A percentile compares a stretch with the other conserved stretches of the same genome.
phyloP scores from a whole-genome alignment of 2,113 vertebrate genomes.

The Pongo pygmaeus region DNA sequence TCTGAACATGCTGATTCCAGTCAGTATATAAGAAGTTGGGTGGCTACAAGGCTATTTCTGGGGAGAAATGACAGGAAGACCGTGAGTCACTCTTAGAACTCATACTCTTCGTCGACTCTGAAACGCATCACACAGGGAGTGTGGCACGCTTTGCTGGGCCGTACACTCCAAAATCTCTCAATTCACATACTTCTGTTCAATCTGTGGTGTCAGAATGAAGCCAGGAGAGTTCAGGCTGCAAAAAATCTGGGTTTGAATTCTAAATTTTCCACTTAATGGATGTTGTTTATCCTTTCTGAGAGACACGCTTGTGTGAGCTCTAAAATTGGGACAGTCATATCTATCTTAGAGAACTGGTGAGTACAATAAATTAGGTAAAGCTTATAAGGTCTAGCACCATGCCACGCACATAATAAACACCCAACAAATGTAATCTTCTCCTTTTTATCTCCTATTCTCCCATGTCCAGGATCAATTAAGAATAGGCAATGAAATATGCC shows the following conservation, averaged over 20 bases:
- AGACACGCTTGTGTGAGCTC: neutral
- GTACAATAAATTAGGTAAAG: neutral
- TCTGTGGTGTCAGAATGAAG: neutral
- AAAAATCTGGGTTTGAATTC: neutral
- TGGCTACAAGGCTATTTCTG: neutral
- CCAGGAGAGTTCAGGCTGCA: neutral
- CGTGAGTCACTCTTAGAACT: neutral
- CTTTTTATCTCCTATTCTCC: neutral
- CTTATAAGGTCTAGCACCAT: neutral
- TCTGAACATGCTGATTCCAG: neutral
- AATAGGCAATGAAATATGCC: neutral
- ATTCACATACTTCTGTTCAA: neutral
- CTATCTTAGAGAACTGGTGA: neutral
- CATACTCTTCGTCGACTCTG: fast-evolving
- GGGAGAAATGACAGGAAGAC: neutral
- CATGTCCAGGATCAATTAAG: neutral
- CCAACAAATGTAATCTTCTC: neutral
- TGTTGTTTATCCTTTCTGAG: neutral
- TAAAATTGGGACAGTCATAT: neutral
- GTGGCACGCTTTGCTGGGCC: fast-evolving
- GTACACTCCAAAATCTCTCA: neutral
- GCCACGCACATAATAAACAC: neutral
- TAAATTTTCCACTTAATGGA: neutral
- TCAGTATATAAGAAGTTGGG: neutral
- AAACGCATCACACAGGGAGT: too few species aligned